Conservation (phyloP, 2,113 vertebrate genomes). For the Lynx canadensis region DNA sequence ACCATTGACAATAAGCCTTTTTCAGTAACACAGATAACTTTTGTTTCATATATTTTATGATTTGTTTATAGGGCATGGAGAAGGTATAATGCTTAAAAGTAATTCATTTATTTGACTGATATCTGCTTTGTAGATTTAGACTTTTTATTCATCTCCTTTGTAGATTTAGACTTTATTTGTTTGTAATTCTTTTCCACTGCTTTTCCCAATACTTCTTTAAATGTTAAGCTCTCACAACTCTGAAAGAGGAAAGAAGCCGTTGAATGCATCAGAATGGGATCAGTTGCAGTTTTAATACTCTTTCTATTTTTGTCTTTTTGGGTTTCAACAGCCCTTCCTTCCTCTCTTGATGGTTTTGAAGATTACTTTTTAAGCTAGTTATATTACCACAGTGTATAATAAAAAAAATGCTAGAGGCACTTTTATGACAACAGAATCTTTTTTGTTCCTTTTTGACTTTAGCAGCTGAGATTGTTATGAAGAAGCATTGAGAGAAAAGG, state of each 20-base stretch:
- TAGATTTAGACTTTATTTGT: background rate
- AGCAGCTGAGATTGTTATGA: constrained; percentile 8
- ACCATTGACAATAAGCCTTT: background rate
- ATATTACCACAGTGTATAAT: constrained; percentile 32
- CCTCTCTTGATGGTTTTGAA: constrained; percentile 53
- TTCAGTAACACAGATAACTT: background rate
- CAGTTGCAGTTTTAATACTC: constrained; percentile 37
- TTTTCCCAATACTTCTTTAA: background rate
- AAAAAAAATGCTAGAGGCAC: constrained; percentile 44
- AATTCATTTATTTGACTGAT: background rate
- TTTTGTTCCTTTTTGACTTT: constrained; percentile 49
- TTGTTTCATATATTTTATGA: background rate
- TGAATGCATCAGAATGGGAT: constrained; percentile 6
- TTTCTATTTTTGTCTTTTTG: constrained; percentile 57
- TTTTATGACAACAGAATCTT: constrained; percentile 62
- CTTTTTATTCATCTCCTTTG: background rate
- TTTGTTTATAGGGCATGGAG: background rate
- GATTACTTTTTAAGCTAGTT: constrained; percentile 61
- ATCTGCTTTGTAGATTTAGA: background rate
- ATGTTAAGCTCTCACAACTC: constrained; percentile 35
- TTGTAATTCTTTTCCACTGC: background rate
- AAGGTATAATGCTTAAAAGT: background rate
- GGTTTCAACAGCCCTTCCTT: constrained; percentile 41
- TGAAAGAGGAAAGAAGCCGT: background rate
- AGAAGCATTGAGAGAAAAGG: background rate